Evolutionary conservation across 1,140 invertebrate genomes (phyloP), one percentile per base, ranked within the genome.

Genomic region (Nomia melanderi): DNA sequence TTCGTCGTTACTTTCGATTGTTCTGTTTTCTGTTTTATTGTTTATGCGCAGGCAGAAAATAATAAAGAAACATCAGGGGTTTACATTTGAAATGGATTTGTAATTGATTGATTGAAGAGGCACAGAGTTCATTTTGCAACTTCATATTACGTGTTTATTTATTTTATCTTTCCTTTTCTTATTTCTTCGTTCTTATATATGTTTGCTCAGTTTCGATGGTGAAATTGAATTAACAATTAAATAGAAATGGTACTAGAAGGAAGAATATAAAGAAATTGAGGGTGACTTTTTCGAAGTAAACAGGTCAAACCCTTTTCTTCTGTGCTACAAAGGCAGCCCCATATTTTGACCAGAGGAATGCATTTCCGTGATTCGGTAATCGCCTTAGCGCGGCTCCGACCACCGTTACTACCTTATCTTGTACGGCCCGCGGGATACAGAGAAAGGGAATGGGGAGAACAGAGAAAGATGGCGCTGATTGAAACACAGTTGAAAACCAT

Each of bases 331-430:
- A 31, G 33, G 23, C 29, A 17, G 39, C 47, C 36, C n/a, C 39
- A 54, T 56, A 72, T 57, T 69, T 69, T 60, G 65, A 59, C 73
- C 71, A 66, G 56, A 31, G 66, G 41, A 71, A 77, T 77, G 79
- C 74, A 80, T 83, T 77, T 74, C 62, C 71, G 54, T 44, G 59
- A 79, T 82, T 77, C 69, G 67, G 75, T 83, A 83, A 83, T 83
- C 81, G 74, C 66, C 81, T 83, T 82, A 82, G 60, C 62, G 65
- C 8, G 39, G 20, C 64, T 41, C 44, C 39, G 66, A 53, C 56
- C 64, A 54, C 66, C 70, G 63, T 78, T 77, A 66, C 59, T 36
- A 41, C 62, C 78, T 78, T 83, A 83, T 83, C 78, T 77, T 78
- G 74, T 65, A 73, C 17, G 64, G n/a, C 54, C 53, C 11, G 50